Evolutionary conservation across 2,113 vertebrate genomes (phyloP).

Genomic region (Tetraodon nigroviridis): DNA sequence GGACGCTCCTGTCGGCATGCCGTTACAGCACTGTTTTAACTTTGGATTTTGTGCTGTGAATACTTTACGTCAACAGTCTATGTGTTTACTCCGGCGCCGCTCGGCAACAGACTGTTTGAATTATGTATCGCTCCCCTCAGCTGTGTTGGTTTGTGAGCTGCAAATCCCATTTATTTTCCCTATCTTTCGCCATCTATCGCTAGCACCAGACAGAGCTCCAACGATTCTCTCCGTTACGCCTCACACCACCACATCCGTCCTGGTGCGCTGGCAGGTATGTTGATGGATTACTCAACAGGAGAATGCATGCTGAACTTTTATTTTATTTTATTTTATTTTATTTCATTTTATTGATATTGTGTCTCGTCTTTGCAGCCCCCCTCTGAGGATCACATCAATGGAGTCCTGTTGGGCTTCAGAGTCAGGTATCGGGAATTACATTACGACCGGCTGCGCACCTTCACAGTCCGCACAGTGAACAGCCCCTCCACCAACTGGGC

Average conservation of each 20-base stretch:
- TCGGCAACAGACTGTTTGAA: slow-evolving; percentile 36
- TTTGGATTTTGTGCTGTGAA: slow-evolving; percentile 25
- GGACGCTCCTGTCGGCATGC: neutral
- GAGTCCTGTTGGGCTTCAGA: slow-evolving; percentile 90
- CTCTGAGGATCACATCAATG: slow-evolving; percentile 89
- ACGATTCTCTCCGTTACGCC: slow-evolving; percentile 90
- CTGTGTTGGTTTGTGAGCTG: slow-evolving; percentile 21
- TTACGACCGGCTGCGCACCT: slow-evolving; percentile 79
- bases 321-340: neutral
- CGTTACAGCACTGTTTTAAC: slow-evolving; percentile 14
- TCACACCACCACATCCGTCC: slow-evolving; percentile 93
- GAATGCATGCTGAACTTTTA: neutral
- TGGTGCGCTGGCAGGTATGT: slow-evolving; percentile 94
- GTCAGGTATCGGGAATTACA: slow-evolving; percentile 88
- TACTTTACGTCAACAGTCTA: slow-evolving; percentile 18
- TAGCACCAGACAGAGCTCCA: slow-evolving; percentile 91
- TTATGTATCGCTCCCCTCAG: slow-evolving; percentile 30
- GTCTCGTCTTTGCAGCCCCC: slow-evolving; percentile 76
- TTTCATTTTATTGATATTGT: neutral
- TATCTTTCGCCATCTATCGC: slow-evolving; percentile 4
- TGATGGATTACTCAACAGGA: neutral
- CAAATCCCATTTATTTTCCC: neutral
- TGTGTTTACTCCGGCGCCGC: slow-evolving; percentile 31
- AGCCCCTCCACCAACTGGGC: slow-evolving; percentile 79
- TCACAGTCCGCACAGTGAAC: slow-evolving; percentile 76